These are phyloP conservation scores for Pangasianodon hypophthalmus DNA, from an alignment of 2,113 vertebrate species.

Conservation along the genomic window DNA sequence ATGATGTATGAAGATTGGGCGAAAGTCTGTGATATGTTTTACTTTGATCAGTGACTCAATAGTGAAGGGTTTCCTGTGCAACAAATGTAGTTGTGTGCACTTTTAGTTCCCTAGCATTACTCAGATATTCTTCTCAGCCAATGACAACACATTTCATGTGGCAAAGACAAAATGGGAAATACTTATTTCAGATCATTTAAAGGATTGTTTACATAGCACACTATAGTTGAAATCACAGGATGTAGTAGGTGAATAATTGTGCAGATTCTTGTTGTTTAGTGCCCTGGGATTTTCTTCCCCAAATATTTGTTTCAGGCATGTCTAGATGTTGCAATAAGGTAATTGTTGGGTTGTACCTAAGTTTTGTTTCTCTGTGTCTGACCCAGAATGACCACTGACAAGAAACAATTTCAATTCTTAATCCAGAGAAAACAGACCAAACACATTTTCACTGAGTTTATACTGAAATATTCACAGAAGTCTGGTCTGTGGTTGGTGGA, in stretches of 20 bases:
- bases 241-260: background rate
- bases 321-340: conserved; percentile 2
- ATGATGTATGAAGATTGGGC: background rate
- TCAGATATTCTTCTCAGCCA: background rate
- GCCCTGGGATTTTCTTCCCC: background rate
- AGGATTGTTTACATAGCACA: background rate
- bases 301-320: background rate
- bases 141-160: background rate
- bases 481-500: background rate
- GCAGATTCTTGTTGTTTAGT: background rate
- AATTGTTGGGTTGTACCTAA: background rate
- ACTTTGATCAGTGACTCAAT: background rate
- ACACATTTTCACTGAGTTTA: background rate
- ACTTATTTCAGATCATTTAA: background rate
- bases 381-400: background rate
- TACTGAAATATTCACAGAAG: background rate
- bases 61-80: background rate
- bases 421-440: background rate
- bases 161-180: background rate
- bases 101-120: background rate
- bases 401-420: background rate
- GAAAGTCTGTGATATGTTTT: background rate
- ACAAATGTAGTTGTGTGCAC: too few relatives aligned
- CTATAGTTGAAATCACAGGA: background rate
- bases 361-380: background rate